Evolutionary conservation across 2,113 vertebrate genomes (phyloP), one percentile per base, ranked within the genome.

Genomic region (Xyrauchen texanus): DNA sequence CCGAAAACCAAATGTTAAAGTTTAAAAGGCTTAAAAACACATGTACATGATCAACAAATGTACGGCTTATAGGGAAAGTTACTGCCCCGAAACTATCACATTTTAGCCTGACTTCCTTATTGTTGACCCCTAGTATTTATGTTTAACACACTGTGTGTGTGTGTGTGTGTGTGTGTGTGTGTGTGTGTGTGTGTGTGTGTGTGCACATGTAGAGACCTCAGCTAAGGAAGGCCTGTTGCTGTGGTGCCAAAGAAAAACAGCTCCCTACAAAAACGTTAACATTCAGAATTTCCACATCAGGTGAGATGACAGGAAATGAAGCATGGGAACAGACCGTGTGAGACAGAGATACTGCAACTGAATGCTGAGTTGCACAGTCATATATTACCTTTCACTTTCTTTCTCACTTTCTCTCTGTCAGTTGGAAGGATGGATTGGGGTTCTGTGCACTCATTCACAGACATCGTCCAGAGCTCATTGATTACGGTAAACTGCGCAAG

Each of bases 261-360:
- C 98, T 0, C 98, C 98, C 3, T 99, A 99, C 91, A 99, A 99
- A 91, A 99, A 99, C 2, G 98, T 99, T 88, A 99, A 99, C 93
- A 98, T 99, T 88, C 97, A 99, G 83, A 99, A 99, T 92, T 99
- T 99, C 91, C 98, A 99, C 87, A 99, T 99, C 90, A 99, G 98
- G 98, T 99, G 70, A 87, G 88, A 3, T 63, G 12, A 49, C 49
- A 21, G 60, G 8, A 44, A 7, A 8, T 34, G 34, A n/a, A 46
- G 16, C 10, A 10, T 5, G 34, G 21, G 6, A 42, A 51, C 12
- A 65, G 45, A 8, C 55, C 73, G 21, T 34, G 42, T 55, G 42
- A 57, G 58, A 73, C 42, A 49, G 51, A 65, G 49, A 51, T n/a
- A 9, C 68, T 73, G 45, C 1, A 15, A 13, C 42, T 15, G 42